phyloP scores from a whole-genome alignment of 2,113 vertebrate genomes.

The Aegithalos caudatus region DNA sequence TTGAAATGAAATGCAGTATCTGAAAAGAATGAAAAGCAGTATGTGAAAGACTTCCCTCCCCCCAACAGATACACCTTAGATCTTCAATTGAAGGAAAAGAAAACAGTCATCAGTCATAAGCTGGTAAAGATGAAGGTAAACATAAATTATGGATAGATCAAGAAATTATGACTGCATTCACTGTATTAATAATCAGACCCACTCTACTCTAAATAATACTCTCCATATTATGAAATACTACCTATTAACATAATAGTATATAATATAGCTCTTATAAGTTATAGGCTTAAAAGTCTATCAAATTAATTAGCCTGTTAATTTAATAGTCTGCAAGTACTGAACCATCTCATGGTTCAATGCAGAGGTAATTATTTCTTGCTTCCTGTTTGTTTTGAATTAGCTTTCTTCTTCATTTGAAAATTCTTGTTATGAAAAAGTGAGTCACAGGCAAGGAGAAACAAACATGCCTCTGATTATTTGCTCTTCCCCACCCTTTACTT shows the following conservation, averaged over 20 bases:
- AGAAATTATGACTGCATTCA: not conserved
- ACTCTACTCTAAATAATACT: not conserved
- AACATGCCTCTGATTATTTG: not conserved
- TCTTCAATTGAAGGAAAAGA: not conserved
- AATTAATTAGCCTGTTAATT: conserved; percentile 6
- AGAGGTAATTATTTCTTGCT: not conserved
- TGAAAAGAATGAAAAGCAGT: not conserved
- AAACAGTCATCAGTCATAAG: not conserved
- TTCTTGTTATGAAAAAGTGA: conserved; percentile 10
- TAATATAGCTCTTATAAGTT: not conserved
- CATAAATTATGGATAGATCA: not conserved
- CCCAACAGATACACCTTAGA: not conserved
- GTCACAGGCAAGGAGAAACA: conserved; percentile 14
- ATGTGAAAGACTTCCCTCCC: not conserved
- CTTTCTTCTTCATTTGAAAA: not conserved
- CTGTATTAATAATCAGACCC: not conserved
- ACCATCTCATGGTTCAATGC: not conserved
- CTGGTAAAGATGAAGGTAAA: not conserved
- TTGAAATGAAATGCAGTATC: not conserved
- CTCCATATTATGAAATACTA: not conserved
- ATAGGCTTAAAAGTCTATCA: not conserved
- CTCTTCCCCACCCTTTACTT: not conserved
- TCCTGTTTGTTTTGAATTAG: conserved; percentile 37
- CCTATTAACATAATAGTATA: not conserved
- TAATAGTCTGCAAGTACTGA: not conserved